Evolutionary conservation across 2,113 vertebrate genomes (phyloP).

Genomic region (Pelodiscus sinensis): DNA sequence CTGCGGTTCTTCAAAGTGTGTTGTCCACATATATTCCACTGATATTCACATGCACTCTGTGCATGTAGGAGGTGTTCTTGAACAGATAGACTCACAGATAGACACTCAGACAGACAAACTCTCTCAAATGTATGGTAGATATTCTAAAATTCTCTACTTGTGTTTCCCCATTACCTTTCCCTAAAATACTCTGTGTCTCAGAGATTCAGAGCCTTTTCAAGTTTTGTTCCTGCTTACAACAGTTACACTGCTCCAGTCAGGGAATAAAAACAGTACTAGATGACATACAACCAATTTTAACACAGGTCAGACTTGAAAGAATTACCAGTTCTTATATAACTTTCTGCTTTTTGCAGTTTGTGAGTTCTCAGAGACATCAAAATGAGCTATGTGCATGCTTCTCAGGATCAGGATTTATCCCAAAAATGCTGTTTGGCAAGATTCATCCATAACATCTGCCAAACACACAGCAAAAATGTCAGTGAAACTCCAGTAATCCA

Average conservation of each 20-base stretch:
- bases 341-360: not conserved
- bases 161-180: not conserved
- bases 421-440: not conserved
- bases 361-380: not conserved
- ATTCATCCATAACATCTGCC: not conserved
- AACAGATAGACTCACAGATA: no score
- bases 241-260: not conserved
- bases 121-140: no score
- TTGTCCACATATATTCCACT: no score
- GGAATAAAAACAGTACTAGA: accelerated
- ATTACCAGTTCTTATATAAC: not conserved
- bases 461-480: not conserved
- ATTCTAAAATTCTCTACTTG: not conserved
- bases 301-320: not conserved
- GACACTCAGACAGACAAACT: no score
- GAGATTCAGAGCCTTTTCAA: not conserved
- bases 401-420: not conserved
- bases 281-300: not conserved
- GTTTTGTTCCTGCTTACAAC: not conserved
- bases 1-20: no score
- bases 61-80: no score
- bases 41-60: no score
- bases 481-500: not conserved
- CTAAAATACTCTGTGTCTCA: not conserved
- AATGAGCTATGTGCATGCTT: not conserved